Evolutionary conservation across 2,797 vertebrate genomes (phyloP).

Genomic region (Anguilla anguilla): DNA sequence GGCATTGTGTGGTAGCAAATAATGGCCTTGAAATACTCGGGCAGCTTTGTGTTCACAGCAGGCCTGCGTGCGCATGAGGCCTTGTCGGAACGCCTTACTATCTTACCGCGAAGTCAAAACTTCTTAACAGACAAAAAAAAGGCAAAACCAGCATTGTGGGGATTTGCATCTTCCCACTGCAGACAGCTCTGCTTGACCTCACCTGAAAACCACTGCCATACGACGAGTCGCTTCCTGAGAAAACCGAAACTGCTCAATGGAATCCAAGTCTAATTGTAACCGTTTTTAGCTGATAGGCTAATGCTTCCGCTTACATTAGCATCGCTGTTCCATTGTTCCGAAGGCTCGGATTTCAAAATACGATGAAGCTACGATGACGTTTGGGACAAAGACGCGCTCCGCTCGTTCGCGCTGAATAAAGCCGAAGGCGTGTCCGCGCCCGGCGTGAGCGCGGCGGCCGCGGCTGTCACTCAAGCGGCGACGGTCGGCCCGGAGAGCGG

Average conservation of each 20-base stretch:
- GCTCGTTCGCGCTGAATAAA: neutral
- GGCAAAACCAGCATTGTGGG: neutral
- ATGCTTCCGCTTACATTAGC: neutral
- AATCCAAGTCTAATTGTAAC: neutral
- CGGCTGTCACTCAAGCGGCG: neutral
- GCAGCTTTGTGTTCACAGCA: neutral
- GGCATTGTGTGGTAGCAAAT: neutral
- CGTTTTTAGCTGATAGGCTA: neutral
- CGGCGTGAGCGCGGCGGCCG: neutral
- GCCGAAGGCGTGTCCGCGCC: too few species aligned
- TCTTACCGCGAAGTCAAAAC: neutral
- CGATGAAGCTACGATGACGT: too few species aligned
- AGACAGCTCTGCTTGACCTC: too few species aligned
- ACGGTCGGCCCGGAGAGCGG: constrained; percentile 44
- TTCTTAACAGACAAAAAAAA: neutral
- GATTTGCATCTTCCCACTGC: neutral
- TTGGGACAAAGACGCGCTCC: too few species aligned
- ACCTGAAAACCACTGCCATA: neutral
- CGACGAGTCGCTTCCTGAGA: neutral
- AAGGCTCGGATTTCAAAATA: neutral
- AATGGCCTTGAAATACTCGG: neutral
- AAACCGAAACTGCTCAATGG: neutral
- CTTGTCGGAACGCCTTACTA: neutral
- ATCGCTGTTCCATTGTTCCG: neutral
- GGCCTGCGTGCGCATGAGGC: neutral